Base-by-base conservation (phyloP, 1,140 invertebrate species). In the Bombus superbus region DNA sequence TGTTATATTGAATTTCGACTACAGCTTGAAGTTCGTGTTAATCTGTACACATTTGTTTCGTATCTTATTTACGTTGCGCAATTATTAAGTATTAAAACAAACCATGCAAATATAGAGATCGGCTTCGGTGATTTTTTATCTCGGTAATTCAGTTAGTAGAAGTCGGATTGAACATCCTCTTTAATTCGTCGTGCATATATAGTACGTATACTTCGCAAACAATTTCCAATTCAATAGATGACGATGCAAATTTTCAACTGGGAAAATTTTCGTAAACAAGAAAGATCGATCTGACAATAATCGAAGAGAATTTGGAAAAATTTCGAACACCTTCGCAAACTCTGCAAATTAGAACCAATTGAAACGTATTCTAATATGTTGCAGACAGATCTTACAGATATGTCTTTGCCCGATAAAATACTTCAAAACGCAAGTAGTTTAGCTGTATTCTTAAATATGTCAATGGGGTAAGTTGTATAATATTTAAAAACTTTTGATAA, bases 91-190 rank as follows among this genome's bases (percentile, higher is more conserved):
- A 85, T n/a, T 75, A 88, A 79, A 69, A 68, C 88, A 89, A 82
- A 89, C 88, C 88, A 89, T 89, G 88, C 88, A 85, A 35, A 74
- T 44, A 81, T 53, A 72, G 25, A 80, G 15, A 59, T 35, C 38
- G 44, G 22, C 53, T 40, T 80, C 42, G 25, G 18, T 22, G n/a
- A 59, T 32, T 38, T 38, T 71, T 32, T 66, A 4, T 57, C 22
- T 4, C 32, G 38, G 38, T 66, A 53, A 40, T 59, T 44, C 11
- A 79, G 47, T 84, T 72, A 84, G 75, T 79, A 69, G n/a, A 78
- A 83, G n/a, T 84, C 18, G 2, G 40, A 53, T n/a, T n/a, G 53
- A 38, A 69, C 38, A 38, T 47, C 32, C 44, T 38, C 28, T n/a
- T 78, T 66, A 57, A 57, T 66, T 53, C 22, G 28, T 44, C 82